A percentile compares a stretch with the other conserved stretches of the same genome.
Evolutionary conservation across 2,113 vertebrate species (phyloP).

Genomic region (Rana temporaria): DNA sequence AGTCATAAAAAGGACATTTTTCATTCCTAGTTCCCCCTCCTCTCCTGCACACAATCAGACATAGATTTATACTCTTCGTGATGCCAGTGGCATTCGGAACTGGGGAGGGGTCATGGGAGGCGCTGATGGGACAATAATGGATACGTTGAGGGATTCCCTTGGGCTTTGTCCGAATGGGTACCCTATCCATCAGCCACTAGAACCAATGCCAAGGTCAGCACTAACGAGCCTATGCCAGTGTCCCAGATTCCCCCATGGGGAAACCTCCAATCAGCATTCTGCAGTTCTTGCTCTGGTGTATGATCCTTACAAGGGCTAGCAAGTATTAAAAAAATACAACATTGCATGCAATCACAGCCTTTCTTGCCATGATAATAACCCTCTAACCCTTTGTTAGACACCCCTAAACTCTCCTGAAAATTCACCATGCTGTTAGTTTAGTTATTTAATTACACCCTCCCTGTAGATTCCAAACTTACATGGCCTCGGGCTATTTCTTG

Average conservation of each 20-base stretch:
- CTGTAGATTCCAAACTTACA: too few species aligned
- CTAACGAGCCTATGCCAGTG: conserved; percentile 92
- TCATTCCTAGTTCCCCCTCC: conserved; percentile 68
- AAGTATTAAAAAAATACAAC: not conserved
- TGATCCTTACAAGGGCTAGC: conserved; percentile 59
- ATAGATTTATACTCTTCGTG: conserved; percentile 94
- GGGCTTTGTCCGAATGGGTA: conserved; percentile 86
- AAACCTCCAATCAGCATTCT: conserved; percentile 57
- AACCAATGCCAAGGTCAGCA: conserved; percentile 91
- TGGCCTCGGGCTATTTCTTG: too few species aligned
- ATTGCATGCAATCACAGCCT: too few species aligned
- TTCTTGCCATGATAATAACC: too few species aligned
- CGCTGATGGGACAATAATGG: conserved; percentile 90
- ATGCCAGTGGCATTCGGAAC: conserved; percentile 76
- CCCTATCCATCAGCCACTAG: conserved; percentile 92
- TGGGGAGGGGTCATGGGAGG: conserved; percentile 77
- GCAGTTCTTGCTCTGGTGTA: not conserved
- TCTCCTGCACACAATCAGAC: conserved; percentile 75
- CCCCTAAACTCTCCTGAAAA: too few species aligned
- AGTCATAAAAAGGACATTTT: conserved; percentile 71
- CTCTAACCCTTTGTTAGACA: too few species aligned
- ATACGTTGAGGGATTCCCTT: conserved; percentile 85
- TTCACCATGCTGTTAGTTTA: too few species aligned
- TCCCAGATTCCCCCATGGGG: conserved; percentile 70
- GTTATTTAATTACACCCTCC: too few species aligned